Evolutionary conservation across 2,888 invertebrate genomes (phyloP).

Genomic region (Omphaloscelis lunosa): DNA sequence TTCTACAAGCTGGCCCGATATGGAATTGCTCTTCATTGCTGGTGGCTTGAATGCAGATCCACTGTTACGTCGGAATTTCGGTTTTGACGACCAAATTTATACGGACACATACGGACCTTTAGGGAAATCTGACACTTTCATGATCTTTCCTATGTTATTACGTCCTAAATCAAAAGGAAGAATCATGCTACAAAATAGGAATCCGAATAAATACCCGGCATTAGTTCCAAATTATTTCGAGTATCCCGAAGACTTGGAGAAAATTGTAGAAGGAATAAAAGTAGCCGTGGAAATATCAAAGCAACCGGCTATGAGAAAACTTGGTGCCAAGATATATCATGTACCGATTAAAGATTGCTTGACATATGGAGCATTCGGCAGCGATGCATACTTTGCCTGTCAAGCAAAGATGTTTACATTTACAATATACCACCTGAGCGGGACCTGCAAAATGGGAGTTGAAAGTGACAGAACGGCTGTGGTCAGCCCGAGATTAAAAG

Average conservation of each 20-base stretch:
- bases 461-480: constrained; percentile 90
- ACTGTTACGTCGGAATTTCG: constrained; percentile 87
- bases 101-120: constrained; percentile 82
- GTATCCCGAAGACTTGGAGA: constrained; percentile 91
- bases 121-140: constrained; percentile 83
- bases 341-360: constrained; percentile 92
- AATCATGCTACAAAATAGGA: constrained; percentile 92
- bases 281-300: constrained; percentile 90
- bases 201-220: constrained; percentile 93
- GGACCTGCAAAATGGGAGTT: constrained; percentile 93
- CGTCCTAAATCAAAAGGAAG: constrained; percentile 93
- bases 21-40: constrained; percentile 91
- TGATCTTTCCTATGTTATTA: constrained; percentile 93
- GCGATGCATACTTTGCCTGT: constrained; percentile 93
- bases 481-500: constrained; percentile 91
- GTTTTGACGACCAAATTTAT: constrained; percentile 87
- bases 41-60: constrained; percentile 89
- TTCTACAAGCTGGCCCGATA: constrained; percentile 91
- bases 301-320: constrained; percentile 90
- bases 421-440: constrained; percentile 93
- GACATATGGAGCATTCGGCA: constrained; percentile 88
- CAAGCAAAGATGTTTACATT: constrained; percentile 92
- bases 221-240: constrained; percentile 95
- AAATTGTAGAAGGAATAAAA: constrained; percentile 92
- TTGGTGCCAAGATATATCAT: constrained; percentile 91